Conservation (phyloP, 37 sponge, comb jelly and placozoan genomes). For the Cladorhizidae sp. region DNA sequence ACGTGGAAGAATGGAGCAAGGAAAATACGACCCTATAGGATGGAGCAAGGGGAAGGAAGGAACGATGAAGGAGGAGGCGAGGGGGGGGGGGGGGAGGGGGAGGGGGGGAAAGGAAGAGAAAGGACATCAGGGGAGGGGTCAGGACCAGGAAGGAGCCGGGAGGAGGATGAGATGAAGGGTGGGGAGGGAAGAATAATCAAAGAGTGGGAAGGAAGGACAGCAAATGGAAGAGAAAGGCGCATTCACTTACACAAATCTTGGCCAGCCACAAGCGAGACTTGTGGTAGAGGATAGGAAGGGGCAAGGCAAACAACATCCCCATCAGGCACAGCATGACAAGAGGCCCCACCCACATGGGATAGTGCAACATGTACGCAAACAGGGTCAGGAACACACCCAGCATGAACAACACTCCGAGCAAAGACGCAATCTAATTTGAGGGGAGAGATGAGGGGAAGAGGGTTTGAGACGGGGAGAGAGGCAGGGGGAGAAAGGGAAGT, state of each 20-base stretch:
- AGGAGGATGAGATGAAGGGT: not conserved
- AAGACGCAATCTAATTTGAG: conserved; percentile 46
- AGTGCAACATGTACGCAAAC: conserved; percentile 35
- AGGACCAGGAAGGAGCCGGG: not conserved
- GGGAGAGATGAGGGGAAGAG: conserved; percentile 3
- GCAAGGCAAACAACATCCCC: conserved; percentile 33
- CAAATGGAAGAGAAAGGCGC: not conserved
- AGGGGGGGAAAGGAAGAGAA: conserved; percentile 2
- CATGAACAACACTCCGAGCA: conserved; percentile 34
- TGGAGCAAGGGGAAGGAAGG: conserved; percentile 8
- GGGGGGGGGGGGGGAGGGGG: conserved; percentile 4
- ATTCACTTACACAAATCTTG: conserved; percentile 22
- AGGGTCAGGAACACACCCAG: conserved; percentile 27
- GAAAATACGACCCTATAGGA: conserved; percentile 59
- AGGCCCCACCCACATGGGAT: conserved; percentile 53
- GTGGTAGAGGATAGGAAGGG: conserved; percentile 56
- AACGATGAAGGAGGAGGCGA: not conserved
- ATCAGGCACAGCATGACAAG: conserved; percentile 23
- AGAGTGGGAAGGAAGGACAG: not conserved
- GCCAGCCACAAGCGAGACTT: conserved; percentile 65
- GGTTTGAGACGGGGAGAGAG: conserved; percentile 6
- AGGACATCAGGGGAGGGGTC: not conserved
- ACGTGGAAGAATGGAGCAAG: conserved; percentile 77
- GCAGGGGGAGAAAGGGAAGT: not conserved
- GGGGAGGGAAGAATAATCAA: not conserved